Evolutionary conservation across 2,888 invertebrate species (phyloP).

Genomic region (Parnassius glacialis): DNA sequence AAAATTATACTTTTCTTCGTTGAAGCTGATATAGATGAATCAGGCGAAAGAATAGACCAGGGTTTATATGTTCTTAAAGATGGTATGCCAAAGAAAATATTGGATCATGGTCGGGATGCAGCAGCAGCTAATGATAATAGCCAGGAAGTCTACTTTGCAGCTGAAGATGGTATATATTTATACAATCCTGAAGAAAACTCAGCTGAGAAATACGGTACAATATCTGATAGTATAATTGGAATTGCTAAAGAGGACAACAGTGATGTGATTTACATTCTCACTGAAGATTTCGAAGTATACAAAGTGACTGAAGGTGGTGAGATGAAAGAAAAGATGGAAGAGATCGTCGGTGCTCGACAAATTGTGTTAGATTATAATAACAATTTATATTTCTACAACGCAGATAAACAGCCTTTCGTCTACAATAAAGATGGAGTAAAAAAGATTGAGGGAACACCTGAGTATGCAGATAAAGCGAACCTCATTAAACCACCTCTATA

Average conservation of each 20-base stretch:
- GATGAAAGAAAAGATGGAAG: conserved; percentile 46
- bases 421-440: conserved; percentile 40
- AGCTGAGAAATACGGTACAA: conserved; percentile 37
- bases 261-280: conserved; percentile 53
- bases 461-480: conserved; percentile 36
- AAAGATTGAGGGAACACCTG: conserved; percentile 52
- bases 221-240: conserved; percentile 36
- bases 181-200: conserved; percentile 28
- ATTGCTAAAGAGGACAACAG: conserved; percentile 31
- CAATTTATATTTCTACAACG: conserved; percentile 53
- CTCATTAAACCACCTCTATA: conserved; percentile 52
- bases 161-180: conserved; percentile 33
- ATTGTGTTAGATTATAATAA: conserved; percentile 52
- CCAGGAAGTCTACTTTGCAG: conserved; percentile 29
- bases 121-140: conserved; percentile 29
- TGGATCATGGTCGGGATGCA: conserved; percentile 31
- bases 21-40: conserved; percentile 34
- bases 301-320: conserved; percentile 56
- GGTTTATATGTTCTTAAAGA: conserved; percentile 31
- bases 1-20: conserved; percentile 33
- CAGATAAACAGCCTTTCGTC: conserved; percentile 47
- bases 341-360: conserved; percentile 48
- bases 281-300: conserved; percentile 49
- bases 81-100: conserved; percentile 30
- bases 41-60: conserved; percentile 27